Evolutionary conservation across 2,797 vertebrate genomes (phyloP).

Genomic region (Uromys caudimaculatus): DNA sequence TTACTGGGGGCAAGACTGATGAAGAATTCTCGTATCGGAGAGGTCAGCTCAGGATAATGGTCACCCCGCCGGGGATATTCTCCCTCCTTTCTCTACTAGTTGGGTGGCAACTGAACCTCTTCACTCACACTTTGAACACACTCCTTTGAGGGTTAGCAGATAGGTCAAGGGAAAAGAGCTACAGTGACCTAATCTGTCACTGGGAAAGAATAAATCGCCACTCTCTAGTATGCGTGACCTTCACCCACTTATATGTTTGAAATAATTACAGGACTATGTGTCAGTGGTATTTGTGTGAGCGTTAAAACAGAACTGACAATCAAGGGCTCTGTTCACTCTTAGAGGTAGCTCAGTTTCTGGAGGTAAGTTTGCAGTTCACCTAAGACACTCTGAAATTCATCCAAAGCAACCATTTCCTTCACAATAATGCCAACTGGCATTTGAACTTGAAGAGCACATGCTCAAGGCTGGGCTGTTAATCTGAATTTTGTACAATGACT

Average conservation of each 20-base stretch:
- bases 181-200: slow-evolving; percentile 73
- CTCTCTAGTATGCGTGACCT: slow-evolving; percentile 79
- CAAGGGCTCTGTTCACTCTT: slow-evolving; percentile 63
- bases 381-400: slow-evolving; percentile 62
- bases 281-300: slow-evolving; percentile 79
- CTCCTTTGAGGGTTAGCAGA: background rate
- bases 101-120: background rate
- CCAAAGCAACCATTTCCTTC: slow-evolving; percentile 32
- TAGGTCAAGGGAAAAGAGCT: slow-evolving; percentile 62
- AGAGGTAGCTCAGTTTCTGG: slow-evolving; percentile 20
- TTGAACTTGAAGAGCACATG: background rate
- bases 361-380: slow-evolving; percentile 68
- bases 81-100: background rate
- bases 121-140: background rate
- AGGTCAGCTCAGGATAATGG: background rate
- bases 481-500: background rate
- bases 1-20: background rate
- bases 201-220: slow-evolving; percentile 83
- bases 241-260: slow-evolving; percentile 84
- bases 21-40: background rate
- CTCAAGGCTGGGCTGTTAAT: background rate
- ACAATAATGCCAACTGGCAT: slow-evolving; percentile 16
- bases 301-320: slow-evolving; percentile 83
- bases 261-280: slow-evolving; percentile 82
- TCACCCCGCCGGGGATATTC: background rate